phyloP scores from a whole-genome alignment of 2,888 invertebrate genomes.

The Trachelus tabidus region DNA sequence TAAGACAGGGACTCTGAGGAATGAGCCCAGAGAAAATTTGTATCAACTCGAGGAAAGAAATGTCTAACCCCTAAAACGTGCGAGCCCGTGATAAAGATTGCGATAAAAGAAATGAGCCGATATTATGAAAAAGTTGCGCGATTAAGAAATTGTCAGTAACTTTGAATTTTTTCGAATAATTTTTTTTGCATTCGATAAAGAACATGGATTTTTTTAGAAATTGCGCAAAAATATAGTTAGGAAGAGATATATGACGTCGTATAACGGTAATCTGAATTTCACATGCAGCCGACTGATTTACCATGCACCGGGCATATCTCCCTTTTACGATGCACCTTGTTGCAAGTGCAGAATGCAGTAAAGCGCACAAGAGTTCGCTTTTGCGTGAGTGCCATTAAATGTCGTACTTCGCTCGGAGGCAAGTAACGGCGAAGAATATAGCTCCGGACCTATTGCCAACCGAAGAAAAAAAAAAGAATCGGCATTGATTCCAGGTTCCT shows the following conservation, averaged over 20 bases:
- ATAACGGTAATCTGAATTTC: neutral
- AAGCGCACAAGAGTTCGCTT: neutral
- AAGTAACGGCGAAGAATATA: conserved; percentile 11
- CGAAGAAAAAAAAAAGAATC: neutral
- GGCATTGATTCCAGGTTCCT: neutral
- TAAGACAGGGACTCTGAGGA: neutral
- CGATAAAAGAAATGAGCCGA: too few species aligned
- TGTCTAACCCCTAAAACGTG: too few species aligned
- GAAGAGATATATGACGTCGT: neutral
- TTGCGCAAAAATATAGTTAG: neutral
- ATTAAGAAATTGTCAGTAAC: too few species aligned
- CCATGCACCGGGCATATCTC: neutral
- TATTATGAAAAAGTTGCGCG: too few species aligned
- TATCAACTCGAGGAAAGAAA: too few species aligned
- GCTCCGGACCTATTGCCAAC: neutral
- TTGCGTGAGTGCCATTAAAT: neutral
- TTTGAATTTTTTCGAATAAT: neutral
- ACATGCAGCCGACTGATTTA: neutral
- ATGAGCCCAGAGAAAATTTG: neutral
- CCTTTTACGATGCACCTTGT: neutral
- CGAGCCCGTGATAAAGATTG: too few species aligned
- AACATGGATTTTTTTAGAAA: neutral
- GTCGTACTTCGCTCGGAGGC: neutral
- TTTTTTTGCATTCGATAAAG: too few species aligned
- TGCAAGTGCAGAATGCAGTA: neutral